Evolutionary conservation across 2,888 invertebrate species (phyloP).

Genomic region (Aphelenchoides bicaudatus): DNA sequence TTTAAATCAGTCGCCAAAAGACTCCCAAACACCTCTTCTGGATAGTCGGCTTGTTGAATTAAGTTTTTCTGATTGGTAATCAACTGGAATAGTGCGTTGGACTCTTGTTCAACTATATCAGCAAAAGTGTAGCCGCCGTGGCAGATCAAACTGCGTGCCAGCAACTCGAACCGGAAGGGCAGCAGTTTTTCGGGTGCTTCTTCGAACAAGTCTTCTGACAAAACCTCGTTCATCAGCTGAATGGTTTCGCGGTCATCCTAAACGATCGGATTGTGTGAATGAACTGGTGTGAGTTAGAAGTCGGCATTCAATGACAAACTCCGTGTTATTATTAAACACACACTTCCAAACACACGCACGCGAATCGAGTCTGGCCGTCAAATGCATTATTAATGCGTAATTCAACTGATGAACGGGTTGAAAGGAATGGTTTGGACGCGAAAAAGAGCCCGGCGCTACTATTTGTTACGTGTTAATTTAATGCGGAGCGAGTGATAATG

Average conservation of each 20-base stretch:
- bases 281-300: not conserved
- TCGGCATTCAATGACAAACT: too few relatives aligned
- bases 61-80: conserved; percentile 7
- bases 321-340: too few relatives aligned
- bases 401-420: too few relatives aligned
- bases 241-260: conserved; percentile 2
- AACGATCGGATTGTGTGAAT: not conserved
- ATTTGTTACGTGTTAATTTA: too few relatives aligned
- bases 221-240: conserved; percentile 4
- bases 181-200: conserved; percentile 16
- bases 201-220: not conserved
- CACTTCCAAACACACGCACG: too few relatives aligned
- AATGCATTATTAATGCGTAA: too few relatives aligned
- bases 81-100: conserved; percentile 6
- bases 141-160: conserved; percentile 18
- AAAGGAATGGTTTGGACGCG: too few relatives aligned
- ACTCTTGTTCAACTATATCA: conserved; percentile 18
- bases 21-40: too few relatives aligned
- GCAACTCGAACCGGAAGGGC: conserved; percentile 17
- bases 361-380: too few relatives aligned
- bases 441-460: too few relatives aligned
- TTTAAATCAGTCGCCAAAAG: not conserved
- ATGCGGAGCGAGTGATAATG: too few relatives aligned
- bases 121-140: conserved; percentile 20
- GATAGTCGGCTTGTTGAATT: too few relatives aligned